Conservation (phyloP, 2,113 vertebrate genomes). For the Lycaon pictus region DNA sequence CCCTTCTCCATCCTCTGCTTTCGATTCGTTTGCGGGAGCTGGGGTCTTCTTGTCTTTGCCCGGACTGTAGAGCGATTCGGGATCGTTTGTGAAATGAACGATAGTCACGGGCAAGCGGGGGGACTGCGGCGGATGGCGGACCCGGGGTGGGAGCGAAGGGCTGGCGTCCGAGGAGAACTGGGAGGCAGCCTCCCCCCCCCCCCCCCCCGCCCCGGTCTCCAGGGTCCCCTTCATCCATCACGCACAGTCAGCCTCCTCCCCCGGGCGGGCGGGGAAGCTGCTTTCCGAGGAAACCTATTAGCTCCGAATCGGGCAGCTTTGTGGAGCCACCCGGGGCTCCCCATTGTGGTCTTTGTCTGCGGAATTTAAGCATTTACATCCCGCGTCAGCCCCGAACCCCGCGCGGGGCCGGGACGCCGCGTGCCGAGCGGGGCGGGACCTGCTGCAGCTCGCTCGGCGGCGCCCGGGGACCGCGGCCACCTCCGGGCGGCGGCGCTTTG, state of each 20-base stretch:
- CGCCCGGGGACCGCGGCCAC: background rate
- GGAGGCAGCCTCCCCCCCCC: background rate
- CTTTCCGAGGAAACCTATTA: conserved; percentile 69
- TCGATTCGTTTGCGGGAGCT: background rate
- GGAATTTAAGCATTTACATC: conserved; percentile 64
- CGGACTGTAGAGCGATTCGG: background rate
- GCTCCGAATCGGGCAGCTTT: conserved; percentile 77
- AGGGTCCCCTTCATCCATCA: conserved; percentile 75
- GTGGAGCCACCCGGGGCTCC: conserved; percentile 68
- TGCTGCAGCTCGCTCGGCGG: background rate
- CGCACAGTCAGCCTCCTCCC: background rate
- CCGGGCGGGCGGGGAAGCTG: conserved; percentile 54
- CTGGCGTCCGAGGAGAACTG: background rate
- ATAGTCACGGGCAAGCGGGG: background rate
- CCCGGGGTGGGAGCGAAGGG: background rate
- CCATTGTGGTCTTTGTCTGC: conserved; percentile 79
- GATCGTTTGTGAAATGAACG: background rate
- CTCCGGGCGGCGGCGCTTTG: background rate
- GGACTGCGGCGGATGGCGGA: background rate
- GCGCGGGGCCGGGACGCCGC: background rate
- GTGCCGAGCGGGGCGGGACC: background rate
- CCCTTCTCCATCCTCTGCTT: background rate
- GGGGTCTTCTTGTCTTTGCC: background rate
- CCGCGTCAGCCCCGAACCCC: conserved; percentile 48
- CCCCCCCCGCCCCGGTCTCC: background rate